Base-by-base conservation (phyloP, 2,797 vertebrate species). In the Chromobotia macracanthus region DNA sequence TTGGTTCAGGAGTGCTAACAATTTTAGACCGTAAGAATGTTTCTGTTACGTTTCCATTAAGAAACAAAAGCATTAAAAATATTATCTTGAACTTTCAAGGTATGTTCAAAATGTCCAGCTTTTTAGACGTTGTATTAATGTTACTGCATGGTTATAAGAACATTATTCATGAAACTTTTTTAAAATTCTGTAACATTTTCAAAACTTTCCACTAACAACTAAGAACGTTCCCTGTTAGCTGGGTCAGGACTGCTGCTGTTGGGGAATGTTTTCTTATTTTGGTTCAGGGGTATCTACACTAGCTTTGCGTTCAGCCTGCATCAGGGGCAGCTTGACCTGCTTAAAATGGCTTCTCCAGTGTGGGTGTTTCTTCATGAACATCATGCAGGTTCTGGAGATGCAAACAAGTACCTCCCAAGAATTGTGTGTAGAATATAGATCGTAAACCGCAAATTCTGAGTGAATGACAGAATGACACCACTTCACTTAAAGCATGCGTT, bases 1-100 rank as follows among this genome's bases (percentile, higher is more conserved):
- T 72, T 72, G n/a, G 58, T 81, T 61, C 51, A 75, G 19, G 51
- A 67, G 31, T 68, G 41, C 41, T 44, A 44, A 10, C 41, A 44
- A 11, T 44, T 44, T 10, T 44, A 11, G 10, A 10, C 41, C 8
- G 35, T 38, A 38, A 5, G 8, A 38, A 6, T 9, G 8, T 38
- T 38, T 38, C 35, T 38, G 35, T 38, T 11, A 11, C 41, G 41
- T 44, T 44, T 44, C 8, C 41, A 44, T 44, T 11, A 44, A 44
- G 8, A 11, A 44, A 44, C 41, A 2, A 10, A 44, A 44, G 1
- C 2, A 11, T 44, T 44, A 11, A 44, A 44, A 10, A 11, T 44
- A 2, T 1, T 11, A 11, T 10, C 10, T 10, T 44, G 41, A 44
- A 44, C 11, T 9, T 44, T 44, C 10, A 11, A 11, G 8, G 41